Percentiles rank a stretch among this genome's conserved stretches.
Evolutionary conservation across 1,140 invertebrate species (phyloP).

Genomic region (Lordiphosa mommai): DNA sequence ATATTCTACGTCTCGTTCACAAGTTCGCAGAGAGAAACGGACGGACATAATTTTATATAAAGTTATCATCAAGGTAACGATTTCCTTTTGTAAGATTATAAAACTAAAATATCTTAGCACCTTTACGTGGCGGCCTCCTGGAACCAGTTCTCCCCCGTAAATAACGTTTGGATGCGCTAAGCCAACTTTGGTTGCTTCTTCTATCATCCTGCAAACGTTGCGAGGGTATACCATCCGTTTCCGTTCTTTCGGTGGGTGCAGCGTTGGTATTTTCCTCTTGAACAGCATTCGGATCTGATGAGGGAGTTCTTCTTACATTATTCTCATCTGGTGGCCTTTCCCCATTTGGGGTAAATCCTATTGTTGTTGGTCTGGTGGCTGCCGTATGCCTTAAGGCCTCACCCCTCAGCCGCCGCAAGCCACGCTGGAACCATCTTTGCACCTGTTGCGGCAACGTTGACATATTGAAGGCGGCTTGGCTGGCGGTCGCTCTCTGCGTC

Average conservation of each 20-base stretch:
- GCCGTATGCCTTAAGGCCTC: slow-evolving; percentile 47
- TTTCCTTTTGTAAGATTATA: too few relatives aligned
- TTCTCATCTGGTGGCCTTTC: too few relatives aligned
- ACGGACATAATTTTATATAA: too few relatives aligned
- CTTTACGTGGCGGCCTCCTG: too few relatives aligned
- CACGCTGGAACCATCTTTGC: slow-evolving; percentile 22
- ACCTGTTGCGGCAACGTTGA: slow-evolving; percentile 15
- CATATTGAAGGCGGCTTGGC: neutral
- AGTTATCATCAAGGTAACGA: too few relatives aligned
- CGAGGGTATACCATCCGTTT: neutral
- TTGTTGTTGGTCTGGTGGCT: slow-evolving; percentile 35
- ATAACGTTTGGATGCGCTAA: neutral
- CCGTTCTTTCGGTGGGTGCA: neutral
- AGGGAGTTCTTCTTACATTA: neutral
- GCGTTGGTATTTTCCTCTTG: slow-evolving; percentile 1
- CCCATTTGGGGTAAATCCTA: slow-evolving; percentile 13
- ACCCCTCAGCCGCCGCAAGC: slow-evolving; percentile 34
- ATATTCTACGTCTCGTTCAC: too few relatives aligned
- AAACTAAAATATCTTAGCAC: too few relatives aligned
- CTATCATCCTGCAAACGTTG: neutral
- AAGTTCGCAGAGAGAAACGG: too few relatives aligned
- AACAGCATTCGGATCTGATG: neutral
- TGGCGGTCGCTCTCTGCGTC: neutral
- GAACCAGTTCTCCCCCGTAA: neutral
- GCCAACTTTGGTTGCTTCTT: neutral